Base-by-base conservation (phyloP, 2,797 vertebrate genomes). In the Rhyacichthys aspro region DNA sequence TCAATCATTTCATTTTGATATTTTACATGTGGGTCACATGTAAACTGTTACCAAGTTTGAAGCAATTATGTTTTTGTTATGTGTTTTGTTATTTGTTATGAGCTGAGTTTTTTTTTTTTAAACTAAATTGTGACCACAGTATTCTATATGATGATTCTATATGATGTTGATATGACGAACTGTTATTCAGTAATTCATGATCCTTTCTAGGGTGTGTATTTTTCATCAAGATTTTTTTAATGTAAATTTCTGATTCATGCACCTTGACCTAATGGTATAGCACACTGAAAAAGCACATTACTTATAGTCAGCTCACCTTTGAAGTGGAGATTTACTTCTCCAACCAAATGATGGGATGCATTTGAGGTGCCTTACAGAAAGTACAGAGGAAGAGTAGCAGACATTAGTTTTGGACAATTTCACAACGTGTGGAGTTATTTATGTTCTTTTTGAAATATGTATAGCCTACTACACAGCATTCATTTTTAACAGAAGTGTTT, bases 301-400 rank as follows among this genome's bases (percentile, higher is more conserved):
- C 23, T 19, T 8, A 7, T 47, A 45, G 11, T 48, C 15, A 42
- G 53, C 48, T 10, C 15, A 55, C 42, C 36, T 47, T 55, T 43
- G 38, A 42, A 55, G 23, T 59, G 48, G 11, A 43, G 52, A 55
- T 60, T 55, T 36, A 49, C 17, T 33, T 37, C 15, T 66, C 8
- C 42, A 39, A 47, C 42, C 1, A 23, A 69, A 61, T 55, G 3
- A 53, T 60, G 48, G 47, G 46, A 76, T 45, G 63, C 18, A 36
- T 74, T 68, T 60, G 32, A 73, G 84, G 81, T 85, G 85, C 85
- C 81, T 87, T 85, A 81, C 61, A 16, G 58, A 68, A 77, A 62
- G 11, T 59, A 55, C 23, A 69, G 34, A 36, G 43, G 45, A 57
- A 70, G 34, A 28, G 58, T 77, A 28, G 55, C 33, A 70, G 47